Conservation (phyloP, 2,113 vertebrate genomes). For the Grammomys dolichurus region DNA sequence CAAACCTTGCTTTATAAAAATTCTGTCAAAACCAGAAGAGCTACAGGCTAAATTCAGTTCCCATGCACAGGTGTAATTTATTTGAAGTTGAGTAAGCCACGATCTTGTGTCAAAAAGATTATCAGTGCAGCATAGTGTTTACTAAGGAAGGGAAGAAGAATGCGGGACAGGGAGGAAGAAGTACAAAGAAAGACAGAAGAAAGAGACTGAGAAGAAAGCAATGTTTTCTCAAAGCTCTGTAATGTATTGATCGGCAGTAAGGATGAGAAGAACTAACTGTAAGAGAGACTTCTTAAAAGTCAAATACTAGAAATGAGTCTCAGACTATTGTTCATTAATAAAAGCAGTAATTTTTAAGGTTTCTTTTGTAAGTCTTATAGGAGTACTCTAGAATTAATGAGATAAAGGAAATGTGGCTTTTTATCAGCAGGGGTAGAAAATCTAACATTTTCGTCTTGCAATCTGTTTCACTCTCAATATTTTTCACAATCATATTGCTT, state of each 20-base stretch:
- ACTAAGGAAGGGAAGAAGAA: constrained; percentile 22
- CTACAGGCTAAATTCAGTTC: constrained; percentile 8
- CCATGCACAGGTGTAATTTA: neutral
- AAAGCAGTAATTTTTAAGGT: neutral
- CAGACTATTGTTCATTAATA: neutral
- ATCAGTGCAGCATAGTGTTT: neutral
- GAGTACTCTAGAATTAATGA: constrained; percentile 2
- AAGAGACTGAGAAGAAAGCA: neutral
- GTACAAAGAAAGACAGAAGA: neutral
- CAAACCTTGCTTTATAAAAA: constrained; percentile 58
- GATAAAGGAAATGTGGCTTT: neutral
- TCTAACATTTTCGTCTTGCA: neutral
- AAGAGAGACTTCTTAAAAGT: neutral
- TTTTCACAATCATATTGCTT: constrained; percentile 12
- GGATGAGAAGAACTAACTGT: neutral
- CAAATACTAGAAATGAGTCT: constrained; percentile 19
- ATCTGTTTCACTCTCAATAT: neutral
- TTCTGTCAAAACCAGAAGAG: constrained; percentile 3
- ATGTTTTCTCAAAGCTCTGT: neutral
- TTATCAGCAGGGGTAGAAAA: neutral
- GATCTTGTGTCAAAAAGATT: neutral
- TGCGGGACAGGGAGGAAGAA: neutral
- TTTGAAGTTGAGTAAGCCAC: neutral
- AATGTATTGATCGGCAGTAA: neutral
- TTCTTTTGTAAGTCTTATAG: neutral